phyloP scores from a whole-genome alignment of 2,113 vertebrate genomes.

The Anolis carolinensis region DNA sequence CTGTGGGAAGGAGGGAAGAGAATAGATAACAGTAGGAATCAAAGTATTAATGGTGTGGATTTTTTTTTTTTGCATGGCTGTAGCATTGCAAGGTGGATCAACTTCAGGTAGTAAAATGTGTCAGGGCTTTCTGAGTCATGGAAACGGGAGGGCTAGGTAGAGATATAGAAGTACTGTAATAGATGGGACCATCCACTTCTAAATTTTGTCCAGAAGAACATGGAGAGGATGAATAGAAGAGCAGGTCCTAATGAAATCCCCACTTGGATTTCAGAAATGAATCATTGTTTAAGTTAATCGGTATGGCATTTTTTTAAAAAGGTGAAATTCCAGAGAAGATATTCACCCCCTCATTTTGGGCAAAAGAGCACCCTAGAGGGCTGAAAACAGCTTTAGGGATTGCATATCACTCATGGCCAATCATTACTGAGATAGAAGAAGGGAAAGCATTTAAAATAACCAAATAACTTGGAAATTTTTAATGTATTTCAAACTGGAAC shows the following conservation, averaged over 20 bases:
- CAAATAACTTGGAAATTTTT: neutral
- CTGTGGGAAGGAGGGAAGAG: no score
- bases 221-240: neutral
- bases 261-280: no score
- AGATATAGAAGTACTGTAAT: neutral
- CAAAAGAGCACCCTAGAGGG: no score
- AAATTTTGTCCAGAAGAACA: neutral
- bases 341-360: no score
- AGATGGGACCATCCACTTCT: no score
- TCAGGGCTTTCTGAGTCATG: neutral
- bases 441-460: neutral
- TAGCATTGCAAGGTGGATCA: neutral
- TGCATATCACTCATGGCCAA: no score
- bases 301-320: no score
- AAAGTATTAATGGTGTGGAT: neutral
- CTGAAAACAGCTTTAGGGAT: no score
- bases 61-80: neutral
- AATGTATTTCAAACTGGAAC: neutral
- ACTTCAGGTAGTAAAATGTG: neutral
- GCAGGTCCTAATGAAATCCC: neutral
- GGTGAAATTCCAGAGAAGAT: no score
- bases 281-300: no score
- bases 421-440: neutral
- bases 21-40: neutral
- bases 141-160: neutral